A percentile compares a stretch with the other conserved stretches of the same genome.
Conservation (phyloP, 2,797 vertebrate species). For the Bryconaethiops microstoma region DNA sequence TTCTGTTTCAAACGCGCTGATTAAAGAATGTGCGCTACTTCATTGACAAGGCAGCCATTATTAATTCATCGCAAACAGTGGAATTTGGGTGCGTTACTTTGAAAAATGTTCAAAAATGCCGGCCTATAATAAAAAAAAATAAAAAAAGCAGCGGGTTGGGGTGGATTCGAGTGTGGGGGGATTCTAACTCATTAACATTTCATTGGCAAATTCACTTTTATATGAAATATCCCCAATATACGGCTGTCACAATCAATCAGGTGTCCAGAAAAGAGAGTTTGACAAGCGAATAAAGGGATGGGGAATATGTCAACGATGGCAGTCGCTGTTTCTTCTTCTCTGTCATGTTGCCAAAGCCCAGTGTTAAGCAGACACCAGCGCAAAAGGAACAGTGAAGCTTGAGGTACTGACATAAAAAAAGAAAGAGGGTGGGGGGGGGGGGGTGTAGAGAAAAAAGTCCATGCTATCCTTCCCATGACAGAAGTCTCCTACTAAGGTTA, state of each 20-base stretch:
- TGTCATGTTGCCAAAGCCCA: conserved; percentile 76
- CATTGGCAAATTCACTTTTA: conserved; percentile 92
- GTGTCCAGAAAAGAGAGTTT: conserved; percentile 84
- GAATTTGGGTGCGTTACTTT: conserved; percentile 92
- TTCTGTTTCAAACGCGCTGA: conserved; percentile 79
- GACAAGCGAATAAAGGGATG: conserved; percentile 77
- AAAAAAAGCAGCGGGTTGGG: conserved; percentile 47
- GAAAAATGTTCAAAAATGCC: conserved; percentile 95
- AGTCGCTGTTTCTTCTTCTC: conserved; percentile 78
- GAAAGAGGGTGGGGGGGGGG: conserved; percentile 33
- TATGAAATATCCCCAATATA: conserved; percentile 92
- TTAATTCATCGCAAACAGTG: conserved; percentile 95
- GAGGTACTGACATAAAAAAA: conserved; percentile 67
- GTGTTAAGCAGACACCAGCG: conserved; percentile 71
- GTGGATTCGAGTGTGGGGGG: conserved; percentile 67
- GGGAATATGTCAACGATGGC: conserved; percentile 80
- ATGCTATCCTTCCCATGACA: conserved; percentile 74
- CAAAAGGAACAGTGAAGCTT: conserved; percentile 70
- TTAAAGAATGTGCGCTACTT: conserved; percentile 91
- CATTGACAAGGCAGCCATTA: conserved; percentile 90
- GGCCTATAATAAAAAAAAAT: conserved; percentile 89
- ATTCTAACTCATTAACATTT: conserved; percentile 95
- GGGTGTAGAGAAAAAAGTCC: conserved; percentile 47
- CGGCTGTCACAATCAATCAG: conserved; percentile 90
- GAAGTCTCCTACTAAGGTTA: conserved; percentile 71